A percentile compares a stretch with the other conserved stretches of the same genome.
Conservation (phyloP, 1,140 invertebrate genomes). For the Anoplolepis gracilipes region DNA sequence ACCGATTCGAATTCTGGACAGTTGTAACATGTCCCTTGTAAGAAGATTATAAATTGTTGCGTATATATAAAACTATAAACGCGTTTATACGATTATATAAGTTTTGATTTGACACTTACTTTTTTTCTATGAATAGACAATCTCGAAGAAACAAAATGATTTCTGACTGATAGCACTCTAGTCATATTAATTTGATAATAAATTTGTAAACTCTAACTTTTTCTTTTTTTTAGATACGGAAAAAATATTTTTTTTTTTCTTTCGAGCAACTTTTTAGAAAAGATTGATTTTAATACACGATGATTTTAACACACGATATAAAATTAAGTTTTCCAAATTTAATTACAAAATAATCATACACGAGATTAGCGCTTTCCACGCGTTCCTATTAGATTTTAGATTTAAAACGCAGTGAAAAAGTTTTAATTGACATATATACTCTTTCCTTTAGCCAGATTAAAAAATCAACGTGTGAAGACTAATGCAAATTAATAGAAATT, state of each 20-base stretch:
- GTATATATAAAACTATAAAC: too few species aligned
- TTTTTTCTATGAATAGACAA: too few species aligned
- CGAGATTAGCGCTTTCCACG: background rate
- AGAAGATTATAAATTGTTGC: too few species aligned
- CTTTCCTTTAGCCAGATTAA: background rate
- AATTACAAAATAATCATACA: background rate
- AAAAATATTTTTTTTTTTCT: background rate
- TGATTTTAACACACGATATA: background rate
- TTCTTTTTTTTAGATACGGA: background rate
- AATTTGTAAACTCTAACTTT: background rate
- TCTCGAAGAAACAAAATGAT: background rate
- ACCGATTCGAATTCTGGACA: too few species aligned
- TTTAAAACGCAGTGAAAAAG: background rate
- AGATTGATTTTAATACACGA: background rate
- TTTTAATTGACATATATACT: background rate
- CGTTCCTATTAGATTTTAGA: background rate
- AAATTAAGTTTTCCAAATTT: conserved; percentile 10
- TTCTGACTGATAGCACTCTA: background rate
- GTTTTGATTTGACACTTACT: too few species aligned
- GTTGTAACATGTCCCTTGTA: too few species aligned
- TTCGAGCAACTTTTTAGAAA: background rate
- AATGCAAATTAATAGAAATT: background rate
- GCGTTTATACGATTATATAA: too few species aligned
- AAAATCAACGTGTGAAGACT: background rate
- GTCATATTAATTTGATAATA: background rate